Conservation (phyloP, 2,888 invertebrate genomes). For the Nomada flava region DNA sequence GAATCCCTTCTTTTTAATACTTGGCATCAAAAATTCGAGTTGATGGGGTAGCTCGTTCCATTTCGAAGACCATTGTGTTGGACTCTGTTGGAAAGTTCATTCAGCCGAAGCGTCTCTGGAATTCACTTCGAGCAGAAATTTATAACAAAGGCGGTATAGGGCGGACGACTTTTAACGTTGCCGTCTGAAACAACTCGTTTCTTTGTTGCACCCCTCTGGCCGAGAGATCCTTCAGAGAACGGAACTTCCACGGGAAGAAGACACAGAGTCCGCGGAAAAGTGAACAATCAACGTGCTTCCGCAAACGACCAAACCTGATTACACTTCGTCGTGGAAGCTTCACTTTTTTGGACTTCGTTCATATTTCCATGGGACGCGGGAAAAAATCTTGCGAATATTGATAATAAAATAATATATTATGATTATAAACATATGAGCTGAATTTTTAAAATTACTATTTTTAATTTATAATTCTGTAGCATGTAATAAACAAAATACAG, state of each 20-base stretch:
- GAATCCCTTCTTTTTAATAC: constrained; percentile 14
- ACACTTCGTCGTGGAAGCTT: constrained; percentile 29
- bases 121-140: constrained; percentile 19
- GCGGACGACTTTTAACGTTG: constrained; percentile 29
- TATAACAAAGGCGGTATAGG: constrained; percentile 29
- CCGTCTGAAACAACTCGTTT: constrained; percentile 14
- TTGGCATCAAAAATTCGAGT: constrained; percentile 22
- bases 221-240: constrained; percentile 1
- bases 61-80: constrained; percentile 21
- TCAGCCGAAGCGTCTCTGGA: neutral
- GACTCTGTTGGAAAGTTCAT: constrained; percentile 14
- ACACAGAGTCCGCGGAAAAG: constrained; percentile 11
- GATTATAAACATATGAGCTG: no score
- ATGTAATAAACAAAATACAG: no score
- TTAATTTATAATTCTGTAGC: no score
- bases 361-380: neutral
- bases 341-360: constrained; percentile 12
- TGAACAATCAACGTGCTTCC: constrained; percentile 37
- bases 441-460: no score
- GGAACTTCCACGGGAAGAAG: constrained; percentile 22
- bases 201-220: constrained; percentile 1
- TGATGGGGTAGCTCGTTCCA: constrained; percentile 8
- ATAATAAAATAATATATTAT: neutral
- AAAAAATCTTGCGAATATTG: neutral
- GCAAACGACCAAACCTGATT: constrained; percentile 44